Base-by-base conservation (phyloP, 2,888 invertebrate genomes). In the Noctua comes region DNA sequence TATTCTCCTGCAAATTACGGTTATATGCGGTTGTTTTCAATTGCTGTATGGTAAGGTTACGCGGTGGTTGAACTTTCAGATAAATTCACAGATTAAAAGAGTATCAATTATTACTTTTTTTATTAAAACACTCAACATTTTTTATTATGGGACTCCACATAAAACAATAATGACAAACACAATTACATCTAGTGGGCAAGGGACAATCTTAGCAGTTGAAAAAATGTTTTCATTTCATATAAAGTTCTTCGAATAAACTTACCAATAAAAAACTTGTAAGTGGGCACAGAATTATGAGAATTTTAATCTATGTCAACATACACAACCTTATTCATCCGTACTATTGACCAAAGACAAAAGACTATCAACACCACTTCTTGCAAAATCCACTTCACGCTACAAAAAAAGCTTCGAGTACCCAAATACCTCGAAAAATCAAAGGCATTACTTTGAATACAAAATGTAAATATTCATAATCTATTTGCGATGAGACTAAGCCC, bases 401-500 rank as follows among this genome's bases (percentile, higher is more conserved):
- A 70, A 48, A 65, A 64, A 43, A 46, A 27, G 11, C 40, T 31
- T 43, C 18, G 43, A 83, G 48, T 36, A 16, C 57, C 51, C 57
- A 69, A 48, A 77, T 78, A 69, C 57, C 18, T 77, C 43, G 2
- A 66, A 74, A 73, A 80, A 72, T 77, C 79, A 86, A 82, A 76
- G 54, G 87, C 54, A 66, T 68, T 77, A 57, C 54, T 27, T 76
- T 54, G 54, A 80, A 79, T 71, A 68, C 79, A 36, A 48, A 71
- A 78, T 80, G 69, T 74, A 85, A 83, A 80, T 71, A 69, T 68
- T 76, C 46, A 31, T 83, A 83, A 88, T 83, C 88, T 86, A 83
- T 88, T 78, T 86, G 83, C 78, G 18, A 66, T 80, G 75, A 76
- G 69, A 64, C 88, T 88, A 64, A 88, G 85, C 85, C 68, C 16